Evolutionary conservation across 2,113 vertebrate species (phyloP), one percentile per base, ranked within the genome.

Genomic region (Phyllostomus discolor): DNA sequence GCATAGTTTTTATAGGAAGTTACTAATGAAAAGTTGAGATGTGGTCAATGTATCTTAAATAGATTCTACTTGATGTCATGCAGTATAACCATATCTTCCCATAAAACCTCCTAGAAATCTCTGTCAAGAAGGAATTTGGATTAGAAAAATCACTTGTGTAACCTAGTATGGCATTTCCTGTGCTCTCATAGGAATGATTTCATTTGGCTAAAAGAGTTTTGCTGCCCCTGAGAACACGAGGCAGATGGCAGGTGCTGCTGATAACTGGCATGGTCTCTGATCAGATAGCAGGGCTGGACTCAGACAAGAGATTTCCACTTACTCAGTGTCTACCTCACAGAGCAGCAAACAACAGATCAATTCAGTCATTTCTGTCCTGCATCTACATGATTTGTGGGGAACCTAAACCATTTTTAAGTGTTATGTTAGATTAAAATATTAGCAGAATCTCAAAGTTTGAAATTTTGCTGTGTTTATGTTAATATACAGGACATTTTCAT

Each of bases 121-220:
- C 31, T 89, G 54, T 73, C 20, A 73, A 73, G 64, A 81, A 57
- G 52, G 46, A 80, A 91, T 38, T 43, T 91, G 8, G 28, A 69
- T 93, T 22, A 93, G 66, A 95, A 90, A 2, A 15, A 82, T 83
- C 33, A 43, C 64, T 50, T 69, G 28, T 16, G 2, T 72, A 89
- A 91, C 54, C 16, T 38, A 85, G 35, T 87, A 64, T 73, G 88
- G 46, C 54, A 86, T 94, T 94, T 85, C 59, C n/a, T 95, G 31
- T 84, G n/a, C 20, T 87, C 66, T 91, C 78, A 81, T 14, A 93
- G 41, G 33, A n/a, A 72, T 93, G 64, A 94, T 94, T 94, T 91
- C 66, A 93, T 91, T 97, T 95, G 62, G 94, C 46, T 84, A 80
- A 95, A 64, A 28, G 33, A 93, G 81, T 94, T 85, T 76, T 81